phyloP scores from a whole-genome alignment of 2,797 vertebrate species.

The Emys orbicularis region DNA sequence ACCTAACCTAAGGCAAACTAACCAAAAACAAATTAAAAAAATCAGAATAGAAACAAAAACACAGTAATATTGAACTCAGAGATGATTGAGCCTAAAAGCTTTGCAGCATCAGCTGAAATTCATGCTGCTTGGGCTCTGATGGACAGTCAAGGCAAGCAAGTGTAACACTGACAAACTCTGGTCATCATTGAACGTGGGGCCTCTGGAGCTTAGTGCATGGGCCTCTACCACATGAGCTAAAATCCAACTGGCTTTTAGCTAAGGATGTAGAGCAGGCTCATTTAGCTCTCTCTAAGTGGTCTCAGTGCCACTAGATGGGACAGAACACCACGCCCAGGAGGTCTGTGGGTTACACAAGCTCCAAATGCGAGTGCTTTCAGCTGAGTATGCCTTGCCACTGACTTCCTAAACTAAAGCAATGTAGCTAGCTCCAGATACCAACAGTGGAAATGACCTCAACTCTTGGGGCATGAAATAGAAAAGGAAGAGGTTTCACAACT shows the following conservation, averaged over 20 bases:
- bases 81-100: not conserved
- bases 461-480: fast-evolving
- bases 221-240: too few species aligned
- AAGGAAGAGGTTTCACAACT: not conserved
- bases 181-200: too few species aligned
- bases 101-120: not conserved
- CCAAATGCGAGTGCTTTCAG: not conserved
- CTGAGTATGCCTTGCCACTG: not conserved
- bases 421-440: not conserved
- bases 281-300: too few species aligned
- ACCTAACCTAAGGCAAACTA: not conserved
- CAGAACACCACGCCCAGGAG: too few species aligned
- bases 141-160: not conserved
- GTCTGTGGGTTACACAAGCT: not conserved
- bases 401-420: too few species aligned
- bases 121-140: not conserved
- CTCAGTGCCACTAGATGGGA: too few species aligned
- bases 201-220: too few species aligned
- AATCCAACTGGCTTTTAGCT: too few species aligned
- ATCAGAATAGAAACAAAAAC: not conserved
- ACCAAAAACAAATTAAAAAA: not conserved
- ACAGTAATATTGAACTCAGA: not conserved
- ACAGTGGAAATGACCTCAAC: not conserved
- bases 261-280: too few species aligned
- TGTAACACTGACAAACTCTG: too few species aligned